Conservation (phyloP, 2,888 invertebrate genomes). For the Thymelicus acteon region DNA sequence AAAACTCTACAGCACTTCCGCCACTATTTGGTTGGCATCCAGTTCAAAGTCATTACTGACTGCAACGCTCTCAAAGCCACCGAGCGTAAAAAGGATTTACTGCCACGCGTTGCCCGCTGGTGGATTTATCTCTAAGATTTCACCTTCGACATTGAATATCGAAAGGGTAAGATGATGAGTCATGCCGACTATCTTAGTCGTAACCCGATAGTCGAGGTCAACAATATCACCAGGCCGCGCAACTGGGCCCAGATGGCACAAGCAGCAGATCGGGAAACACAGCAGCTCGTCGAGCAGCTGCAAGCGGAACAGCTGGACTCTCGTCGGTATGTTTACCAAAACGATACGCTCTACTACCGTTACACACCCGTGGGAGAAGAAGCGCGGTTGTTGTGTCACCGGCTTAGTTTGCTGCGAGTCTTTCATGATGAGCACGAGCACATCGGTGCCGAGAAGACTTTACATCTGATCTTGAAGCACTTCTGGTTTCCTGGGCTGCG, state of each 20-base stretch:
- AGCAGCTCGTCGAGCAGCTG: neutral
- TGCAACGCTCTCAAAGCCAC: too few species aligned
- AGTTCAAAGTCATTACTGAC: too few species aligned
- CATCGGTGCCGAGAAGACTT: slow-evolving; percentile 27
- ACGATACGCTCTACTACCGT: neutral
- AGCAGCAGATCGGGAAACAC: slow-evolving; percentile 2
- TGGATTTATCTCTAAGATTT: slow-evolving; percentile 4
- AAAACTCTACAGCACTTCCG: too few species aligned
- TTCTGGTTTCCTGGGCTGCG: slow-evolving; percentile 33
- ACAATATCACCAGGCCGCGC: slow-evolving; percentile 6
- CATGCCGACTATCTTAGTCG: slow-evolving; percentile 24
- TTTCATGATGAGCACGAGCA: slow-evolving; percentile 40
- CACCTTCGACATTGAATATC: neutral
- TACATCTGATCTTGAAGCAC: slow-evolving; percentile 19
- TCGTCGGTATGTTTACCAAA: neutral
- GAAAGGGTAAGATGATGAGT: too few species aligned
- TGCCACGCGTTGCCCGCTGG: too few species aligned
- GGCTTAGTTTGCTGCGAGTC: slow-evolving; percentile 39
- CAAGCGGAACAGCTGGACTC: neutral
- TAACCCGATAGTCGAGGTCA: neutral
- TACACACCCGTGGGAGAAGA: neutral
- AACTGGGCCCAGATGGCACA: slow-evolving; percentile 42
- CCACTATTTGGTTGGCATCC: too few species aligned
- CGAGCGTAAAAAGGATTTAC: neutral
- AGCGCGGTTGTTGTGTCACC: slow-evolving; percentile 12